Percentiles rank a stretch among this genome's conserved stretches.
Conservation (phyloP, 1,140 invertebrate genomes). For the Achatina immaculata region DNA sequence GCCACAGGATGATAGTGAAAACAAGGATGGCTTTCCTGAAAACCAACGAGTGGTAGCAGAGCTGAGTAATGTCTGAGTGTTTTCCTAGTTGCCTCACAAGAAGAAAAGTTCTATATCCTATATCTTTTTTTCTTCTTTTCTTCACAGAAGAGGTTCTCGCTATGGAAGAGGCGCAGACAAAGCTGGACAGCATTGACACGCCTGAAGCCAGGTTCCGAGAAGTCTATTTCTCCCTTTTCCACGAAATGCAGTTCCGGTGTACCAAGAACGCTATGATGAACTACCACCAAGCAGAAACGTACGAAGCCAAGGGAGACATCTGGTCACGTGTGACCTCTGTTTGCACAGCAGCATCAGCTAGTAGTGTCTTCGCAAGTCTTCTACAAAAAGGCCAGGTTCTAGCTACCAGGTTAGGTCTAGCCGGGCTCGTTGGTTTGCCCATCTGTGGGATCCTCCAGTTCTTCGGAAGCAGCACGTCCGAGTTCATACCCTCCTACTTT, state of each 20-base stretch:
- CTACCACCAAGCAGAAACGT: slow-evolving; percentile 18
- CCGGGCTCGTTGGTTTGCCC: not conserved
- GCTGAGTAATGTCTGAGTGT: no score
- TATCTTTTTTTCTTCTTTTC: not conserved
- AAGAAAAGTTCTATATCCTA: no score
- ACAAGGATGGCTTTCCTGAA: no score
- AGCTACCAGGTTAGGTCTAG: not conserved
- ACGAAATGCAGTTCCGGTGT: slow-evolving; percentile 22
- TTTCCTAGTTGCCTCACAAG: no score
- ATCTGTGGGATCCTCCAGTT: slow-evolving; percentile 15
- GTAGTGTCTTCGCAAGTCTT: not conserved
- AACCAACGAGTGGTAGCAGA: no score
- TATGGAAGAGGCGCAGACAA: not conserved
- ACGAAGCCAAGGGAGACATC: not conserved
- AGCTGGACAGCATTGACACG: not conserved
- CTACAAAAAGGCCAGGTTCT: slow-evolving; percentile 1
- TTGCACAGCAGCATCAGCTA: not conserved
- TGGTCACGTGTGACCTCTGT: not conserved
- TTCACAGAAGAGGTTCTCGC: not conserved
- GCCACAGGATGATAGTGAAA: no score
- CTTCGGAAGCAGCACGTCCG: slow-evolving; percentile 3
- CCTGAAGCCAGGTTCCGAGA: slow-evolving; percentile 7
- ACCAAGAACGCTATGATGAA: slow-evolving; percentile 29
- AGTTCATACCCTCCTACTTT: not conserved
- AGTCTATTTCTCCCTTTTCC: not conserved